Percentiles rank a stretch among this genome's conserved stretches.
phyloP scores from a whole-genome alignment of 2,888 invertebrate species.

The Mythimna loreyi region DNA sequence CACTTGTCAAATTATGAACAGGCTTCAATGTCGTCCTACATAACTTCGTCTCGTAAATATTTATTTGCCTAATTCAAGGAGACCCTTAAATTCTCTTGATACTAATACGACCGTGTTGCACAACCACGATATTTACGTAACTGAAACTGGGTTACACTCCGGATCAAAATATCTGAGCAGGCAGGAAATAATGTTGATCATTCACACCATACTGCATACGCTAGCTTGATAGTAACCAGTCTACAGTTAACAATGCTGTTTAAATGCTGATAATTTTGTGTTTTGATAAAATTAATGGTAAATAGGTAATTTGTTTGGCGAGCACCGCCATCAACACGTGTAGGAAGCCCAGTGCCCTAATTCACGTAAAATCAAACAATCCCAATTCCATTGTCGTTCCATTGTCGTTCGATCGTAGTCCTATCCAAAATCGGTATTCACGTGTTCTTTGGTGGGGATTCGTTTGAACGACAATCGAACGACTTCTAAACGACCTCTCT shows the following conservation, averaged over 20 bases:
- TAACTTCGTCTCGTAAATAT: not conserved
- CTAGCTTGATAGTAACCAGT: slow-evolving; percentile 5
- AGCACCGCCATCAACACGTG: not conserved
- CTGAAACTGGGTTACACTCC: slow-evolving; percentile 72
- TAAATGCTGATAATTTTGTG: not conserved
- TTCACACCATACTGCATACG: slow-evolving; percentile 15
- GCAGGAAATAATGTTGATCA: slow-evolving; percentile 39
- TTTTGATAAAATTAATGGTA: not conserved
- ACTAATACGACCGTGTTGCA: slow-evolving; percentile 53
- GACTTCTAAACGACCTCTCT: too few species aligned
- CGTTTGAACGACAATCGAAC: too few species aligned
- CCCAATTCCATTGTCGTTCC: too few species aligned
- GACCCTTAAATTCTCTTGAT: slow-evolving; percentile 22
- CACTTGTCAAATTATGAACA: not conserved
- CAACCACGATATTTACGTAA: slow-evolving; percentile 73
- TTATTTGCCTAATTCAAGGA: slow-evolving; percentile 31
- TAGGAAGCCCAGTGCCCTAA: too few species aligned
- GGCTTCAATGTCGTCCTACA: not conserved
- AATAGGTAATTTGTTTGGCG: not conserved
- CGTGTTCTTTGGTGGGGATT: too few species aligned
- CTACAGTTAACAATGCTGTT: slow-evolving; percentile 3
- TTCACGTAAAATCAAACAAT: too few species aligned
- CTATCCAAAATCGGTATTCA: too few species aligned
- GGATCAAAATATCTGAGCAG: slow-evolving; percentile 58
- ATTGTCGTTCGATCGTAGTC: too few species aligned